Conservation (phyloP, 2,888 invertebrate species). For the Alloplasta piceator region DNA sequence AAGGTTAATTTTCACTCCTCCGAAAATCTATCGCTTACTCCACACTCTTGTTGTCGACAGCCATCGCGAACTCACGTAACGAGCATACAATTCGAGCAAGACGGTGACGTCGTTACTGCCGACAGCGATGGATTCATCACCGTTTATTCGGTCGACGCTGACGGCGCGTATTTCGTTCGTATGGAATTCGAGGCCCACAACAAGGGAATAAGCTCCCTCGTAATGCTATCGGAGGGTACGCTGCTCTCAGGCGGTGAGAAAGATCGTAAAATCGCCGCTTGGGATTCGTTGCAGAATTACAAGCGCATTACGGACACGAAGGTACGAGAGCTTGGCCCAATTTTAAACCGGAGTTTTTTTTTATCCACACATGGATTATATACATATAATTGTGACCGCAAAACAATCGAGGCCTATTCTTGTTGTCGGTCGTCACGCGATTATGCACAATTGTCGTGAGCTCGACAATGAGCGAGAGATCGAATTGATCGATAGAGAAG, state of each 20-base stretch:
- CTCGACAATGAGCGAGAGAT: too few species aligned
- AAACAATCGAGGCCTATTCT: too few species aligned
- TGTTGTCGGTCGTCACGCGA: too few species aligned
- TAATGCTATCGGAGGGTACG: constrained; percentile 96
- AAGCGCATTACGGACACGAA: constrained; percentile 95
- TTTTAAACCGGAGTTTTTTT: constrained; percentile 4
- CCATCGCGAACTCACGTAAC: constrained; percentile 94
- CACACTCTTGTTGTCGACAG: constrained; percentile 81
- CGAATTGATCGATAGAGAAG: too few species aligned
- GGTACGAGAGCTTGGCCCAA: constrained; percentile 83
- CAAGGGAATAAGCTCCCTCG: constrained; percentile 93
- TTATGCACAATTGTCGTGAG: too few species aligned
- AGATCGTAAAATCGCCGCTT: constrained; percentile 94
- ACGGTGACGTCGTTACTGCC: constrained; percentile 96
- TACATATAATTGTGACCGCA: too few species aligned
- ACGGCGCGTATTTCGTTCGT: constrained; percentile 94
- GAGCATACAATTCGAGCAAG: constrained; percentile 94
- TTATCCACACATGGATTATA: neutral
- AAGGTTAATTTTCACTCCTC: neutral
- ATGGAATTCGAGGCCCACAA: constrained; percentile 96
- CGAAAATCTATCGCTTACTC: constrained; percentile 14
- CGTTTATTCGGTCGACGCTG: constrained; percentile 94
- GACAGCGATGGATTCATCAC: constrained; percentile 96
- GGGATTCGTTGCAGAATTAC: constrained; percentile 96
- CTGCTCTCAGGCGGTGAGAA: constrained; percentile 95